A percentile compares a stretch with the other conserved stretches of the same genome.
These are phyloP conservation scores for Chrysina gloriosa DNA, from an alignment of 2,888 invertebrate species.

Conservation along the genomic window DNA sequence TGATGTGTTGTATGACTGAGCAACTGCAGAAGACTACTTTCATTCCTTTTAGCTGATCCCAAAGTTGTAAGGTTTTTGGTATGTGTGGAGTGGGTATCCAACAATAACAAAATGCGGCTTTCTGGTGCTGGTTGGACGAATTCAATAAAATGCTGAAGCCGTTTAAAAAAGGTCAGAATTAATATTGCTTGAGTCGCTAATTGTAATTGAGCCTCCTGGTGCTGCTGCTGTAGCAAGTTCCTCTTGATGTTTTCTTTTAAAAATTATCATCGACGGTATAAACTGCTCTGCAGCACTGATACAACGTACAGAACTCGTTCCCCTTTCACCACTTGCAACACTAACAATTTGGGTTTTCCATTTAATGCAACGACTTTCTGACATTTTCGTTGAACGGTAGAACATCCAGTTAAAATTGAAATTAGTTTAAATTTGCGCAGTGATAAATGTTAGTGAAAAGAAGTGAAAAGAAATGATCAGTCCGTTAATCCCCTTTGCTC, in stretches of 20 bases:
- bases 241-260: not conserved
- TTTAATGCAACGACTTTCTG: slow-evolving; percentile 46
- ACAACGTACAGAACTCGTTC: not conserved
- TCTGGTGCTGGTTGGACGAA: not conserved
- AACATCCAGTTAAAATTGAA: no score
- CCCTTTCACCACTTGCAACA: slow-evolving; percentile 49
- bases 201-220: not conserved
- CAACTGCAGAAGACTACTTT: slow-evolving; percentile 45
- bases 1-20: slow-evolving; percentile 52
- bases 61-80: no score
- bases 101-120: not conserved
- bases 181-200: not conserved
- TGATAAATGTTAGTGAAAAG: no score
- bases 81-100: no score
- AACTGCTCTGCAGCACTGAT: no score
- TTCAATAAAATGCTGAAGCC: not conserved
- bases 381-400: no score
- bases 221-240: not conserved
- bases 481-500: not conserved
- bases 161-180: not conserved
- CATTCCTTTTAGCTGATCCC: not conserved
- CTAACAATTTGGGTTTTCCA: slow-evolving; percentile 47
- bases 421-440: slow-evolving; percentile 27
- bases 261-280: no score
- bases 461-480: not conserved